Evolutionary conservation across 2,113 vertebrate species (phyloP).

Genomic region (Anoplopoma fimbria): DNA sequence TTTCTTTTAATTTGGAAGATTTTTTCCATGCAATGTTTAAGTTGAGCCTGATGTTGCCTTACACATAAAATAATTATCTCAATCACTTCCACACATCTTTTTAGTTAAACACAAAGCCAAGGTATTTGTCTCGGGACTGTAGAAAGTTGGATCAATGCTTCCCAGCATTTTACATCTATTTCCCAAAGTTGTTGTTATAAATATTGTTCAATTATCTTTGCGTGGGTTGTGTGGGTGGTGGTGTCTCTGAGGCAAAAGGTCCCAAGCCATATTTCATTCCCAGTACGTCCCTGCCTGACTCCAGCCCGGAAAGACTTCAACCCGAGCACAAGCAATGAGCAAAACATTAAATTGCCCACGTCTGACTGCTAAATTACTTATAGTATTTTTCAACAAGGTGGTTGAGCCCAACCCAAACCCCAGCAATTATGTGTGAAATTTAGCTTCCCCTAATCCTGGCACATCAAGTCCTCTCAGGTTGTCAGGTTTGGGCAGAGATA

Average conservation of each 20-base stretch:
- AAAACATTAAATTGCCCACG: not conserved
- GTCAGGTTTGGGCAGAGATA: constrained; percentile 37
- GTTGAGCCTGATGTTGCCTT: too few species aligned
- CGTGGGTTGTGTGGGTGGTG: not conserved
- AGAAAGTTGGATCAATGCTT: too few species aligned
- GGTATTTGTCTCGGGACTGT: too few species aligned
- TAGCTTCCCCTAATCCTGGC: constrained; percentile 6
- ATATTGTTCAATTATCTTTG: not conserved
- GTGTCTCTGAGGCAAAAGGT: not conserved
- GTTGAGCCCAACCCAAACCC: not conserved
- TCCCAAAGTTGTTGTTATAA: not conserved
- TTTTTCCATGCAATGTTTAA: too few species aligned
- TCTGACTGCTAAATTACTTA: constrained; percentile 26
- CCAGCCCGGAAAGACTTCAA: not conserved
- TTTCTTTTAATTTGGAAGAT: too few species aligned
- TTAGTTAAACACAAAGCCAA: too few species aligned
- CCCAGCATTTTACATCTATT: not conserved
- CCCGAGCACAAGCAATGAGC: not conserved
- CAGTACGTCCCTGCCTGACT: not conserved
- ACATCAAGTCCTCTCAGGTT: constrained; percentile 40
- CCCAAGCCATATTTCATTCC: not conserved
- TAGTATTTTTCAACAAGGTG: constrained; percentile 9
- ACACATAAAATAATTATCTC: too few species aligned
- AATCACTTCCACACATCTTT: too few species aligned
- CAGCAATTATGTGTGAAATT: constrained; percentile 36